These are phyloP conservation scores for Caretta caretta DNA, from an alignment of 2,113 vertebrate species.

Conservation along the genomic window DNA sequence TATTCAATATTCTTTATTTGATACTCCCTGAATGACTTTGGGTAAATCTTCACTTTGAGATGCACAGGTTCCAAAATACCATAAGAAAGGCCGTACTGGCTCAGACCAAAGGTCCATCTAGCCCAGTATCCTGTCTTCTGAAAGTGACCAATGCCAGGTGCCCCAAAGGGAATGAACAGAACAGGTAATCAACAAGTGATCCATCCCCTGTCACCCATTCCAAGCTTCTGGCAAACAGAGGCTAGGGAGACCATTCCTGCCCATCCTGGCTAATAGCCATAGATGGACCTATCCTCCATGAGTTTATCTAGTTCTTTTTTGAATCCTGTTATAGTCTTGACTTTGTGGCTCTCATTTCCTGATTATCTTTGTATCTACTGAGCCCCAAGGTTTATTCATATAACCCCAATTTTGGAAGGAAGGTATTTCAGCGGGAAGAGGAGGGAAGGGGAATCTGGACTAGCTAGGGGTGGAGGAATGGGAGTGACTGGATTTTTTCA, in stretches of 20 bases:
- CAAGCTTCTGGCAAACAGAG: no score
- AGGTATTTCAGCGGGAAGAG: background rate
- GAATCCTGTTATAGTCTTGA: background rate
- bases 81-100: no score
- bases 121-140: no score
- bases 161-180: no score
- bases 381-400: accelerated
- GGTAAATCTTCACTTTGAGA: accelerated
- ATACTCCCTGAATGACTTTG: accelerated
- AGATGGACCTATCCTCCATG: no score
- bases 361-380: accelerated
- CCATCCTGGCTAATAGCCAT: no score
- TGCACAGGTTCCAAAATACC: background rate
- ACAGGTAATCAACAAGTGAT: no score
- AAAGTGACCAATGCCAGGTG: no score
- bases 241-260: no score
- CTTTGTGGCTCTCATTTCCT: background rate
- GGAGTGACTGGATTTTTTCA: background rate
- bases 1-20: background rate
- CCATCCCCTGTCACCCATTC: no score
- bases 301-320: no score
- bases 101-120: no score
- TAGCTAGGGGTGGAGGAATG: background rate
- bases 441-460: background rate
- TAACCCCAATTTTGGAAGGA: background rate